A percentile compares a stretch with the other conserved stretches of the same genome.
phyloP scores from a whole-genome alignment of 2,113 vertebrate genomes.

The Narcine bancroftii region DNA sequence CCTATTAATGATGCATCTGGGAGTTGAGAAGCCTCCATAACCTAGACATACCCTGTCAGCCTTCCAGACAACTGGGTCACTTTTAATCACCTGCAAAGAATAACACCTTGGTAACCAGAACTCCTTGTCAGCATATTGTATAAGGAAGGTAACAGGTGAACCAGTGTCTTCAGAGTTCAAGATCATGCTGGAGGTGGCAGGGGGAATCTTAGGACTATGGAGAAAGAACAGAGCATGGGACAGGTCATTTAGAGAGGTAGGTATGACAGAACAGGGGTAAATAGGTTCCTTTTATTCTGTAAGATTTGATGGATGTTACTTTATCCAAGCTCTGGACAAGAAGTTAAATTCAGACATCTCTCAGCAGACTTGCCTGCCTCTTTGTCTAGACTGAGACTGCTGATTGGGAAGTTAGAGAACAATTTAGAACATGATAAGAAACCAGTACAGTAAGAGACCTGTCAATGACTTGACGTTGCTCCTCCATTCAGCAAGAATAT shows the following conservation, averaged over 20 bases:
- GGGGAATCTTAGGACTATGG: too few species aligned
- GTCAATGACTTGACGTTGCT: too few species aligned
- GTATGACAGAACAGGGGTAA: too few species aligned
- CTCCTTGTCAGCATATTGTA: background rate
- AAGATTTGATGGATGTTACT: too few species aligned
- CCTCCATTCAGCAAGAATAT: too few species aligned
- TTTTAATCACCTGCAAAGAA: conserved; percentile 18
- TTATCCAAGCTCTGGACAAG: background rate
- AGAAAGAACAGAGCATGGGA: too few species aligned
- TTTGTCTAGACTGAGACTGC: background rate
- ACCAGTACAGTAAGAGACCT: too few species aligned
- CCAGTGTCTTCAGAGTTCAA: background rate
- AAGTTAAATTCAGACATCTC: background rate
- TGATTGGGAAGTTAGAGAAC: background rate
- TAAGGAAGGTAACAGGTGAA: background rate
- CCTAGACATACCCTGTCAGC: conserved; percentile 15
- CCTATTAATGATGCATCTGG: conserved; percentile 1
- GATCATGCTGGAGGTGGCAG: background rate
- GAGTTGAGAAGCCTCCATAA: background rate
- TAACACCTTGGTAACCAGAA: background rate
- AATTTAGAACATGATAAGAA: too few species aligned
- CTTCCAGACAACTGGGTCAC: conserved; percentile 15
- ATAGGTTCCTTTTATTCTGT: background rate
- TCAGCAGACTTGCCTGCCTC: too few species aligned
- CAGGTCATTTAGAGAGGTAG: too few species aligned